phyloP scores from a whole-genome alignment of 2,113 vertebrate genomes.

The Anguilla rostrata region DNA sequence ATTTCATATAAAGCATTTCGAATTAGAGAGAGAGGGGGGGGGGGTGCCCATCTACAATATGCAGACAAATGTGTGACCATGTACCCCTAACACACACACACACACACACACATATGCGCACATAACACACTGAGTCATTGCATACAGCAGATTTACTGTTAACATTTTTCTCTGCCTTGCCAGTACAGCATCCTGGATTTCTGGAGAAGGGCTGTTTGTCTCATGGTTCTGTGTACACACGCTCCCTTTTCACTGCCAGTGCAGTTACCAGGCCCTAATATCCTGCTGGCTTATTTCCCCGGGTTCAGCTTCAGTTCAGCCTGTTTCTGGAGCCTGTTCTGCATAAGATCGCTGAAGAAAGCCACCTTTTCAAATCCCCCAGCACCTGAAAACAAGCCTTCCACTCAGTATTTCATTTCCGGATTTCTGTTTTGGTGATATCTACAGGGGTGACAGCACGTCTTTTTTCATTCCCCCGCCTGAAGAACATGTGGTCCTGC shows the following conservation, averaged over 20 bases:
- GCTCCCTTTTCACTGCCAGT: constrained; percentile 25
- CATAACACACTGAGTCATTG: neutral
- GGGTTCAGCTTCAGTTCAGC: constrained; percentile 36
- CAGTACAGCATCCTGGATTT: neutral
- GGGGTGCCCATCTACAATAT: too few species aligned
- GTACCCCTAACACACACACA: neutral
- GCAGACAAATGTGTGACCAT: too few species aligned
- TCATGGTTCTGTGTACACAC: neutral
- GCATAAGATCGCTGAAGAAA: neutral
- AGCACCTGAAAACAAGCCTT: constrained; percentile 5
- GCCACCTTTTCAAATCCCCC: neutral
- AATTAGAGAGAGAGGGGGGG: too few species aligned
- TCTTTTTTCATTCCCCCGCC: neutral
- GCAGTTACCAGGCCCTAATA: constrained; percentile 26
- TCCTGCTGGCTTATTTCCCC: constrained; percentile 16
- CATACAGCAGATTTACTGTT: neutral
- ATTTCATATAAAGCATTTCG: too few species aligned
- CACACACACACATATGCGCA: neutral
- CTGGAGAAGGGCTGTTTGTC: neutral
- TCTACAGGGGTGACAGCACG: neutral
- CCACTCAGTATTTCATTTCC: neutral
- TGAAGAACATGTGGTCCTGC: neutral
- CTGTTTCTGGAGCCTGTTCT: constrained; percentile 11
- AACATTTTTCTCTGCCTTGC: neutral
- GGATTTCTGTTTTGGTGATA: neutral